Conservation (phyloP, 1,140 invertebrate genomes). For the Drosophila ohnishii region DNA sequence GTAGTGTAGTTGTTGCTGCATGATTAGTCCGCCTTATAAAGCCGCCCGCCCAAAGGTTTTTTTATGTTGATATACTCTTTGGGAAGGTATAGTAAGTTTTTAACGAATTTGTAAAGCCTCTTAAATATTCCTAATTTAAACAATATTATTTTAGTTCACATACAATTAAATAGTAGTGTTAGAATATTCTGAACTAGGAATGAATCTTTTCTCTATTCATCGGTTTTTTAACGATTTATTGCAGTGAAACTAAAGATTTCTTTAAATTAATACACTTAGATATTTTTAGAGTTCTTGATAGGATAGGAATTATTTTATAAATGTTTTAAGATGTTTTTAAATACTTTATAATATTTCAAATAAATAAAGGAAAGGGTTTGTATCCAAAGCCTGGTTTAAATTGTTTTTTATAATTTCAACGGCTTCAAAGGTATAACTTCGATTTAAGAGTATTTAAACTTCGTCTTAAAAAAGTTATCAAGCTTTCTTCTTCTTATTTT, state of each 20-base stretch:
- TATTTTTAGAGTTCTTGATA: too few relatives aligned
- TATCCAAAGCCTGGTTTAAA: background rate
- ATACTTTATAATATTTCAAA: too few relatives aligned
- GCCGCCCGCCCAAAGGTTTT: constrained; percentile 30
- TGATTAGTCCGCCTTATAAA: constrained; percentile 63
- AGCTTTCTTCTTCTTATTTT: constrained; percentile 9
- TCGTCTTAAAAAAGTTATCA: background rate
- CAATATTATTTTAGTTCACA: background rate
- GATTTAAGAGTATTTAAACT: background rate
- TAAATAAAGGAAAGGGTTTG: background rate
- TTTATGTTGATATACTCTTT: background rate
- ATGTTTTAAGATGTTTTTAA: too few relatives aligned
- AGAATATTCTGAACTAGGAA: background rate
- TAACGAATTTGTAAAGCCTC: background rate
- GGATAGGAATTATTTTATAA: too few relatives aligned
- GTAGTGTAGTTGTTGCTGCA: constrained; percentile 33
- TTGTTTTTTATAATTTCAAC: background rate
- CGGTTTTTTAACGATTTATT: too few relatives aligned
- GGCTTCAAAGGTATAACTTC: background rate
- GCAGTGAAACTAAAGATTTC: background rate
- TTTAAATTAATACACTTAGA: background rate
- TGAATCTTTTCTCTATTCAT: too few relatives aligned
- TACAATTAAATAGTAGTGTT: background rate
- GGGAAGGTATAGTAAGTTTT: background rate
- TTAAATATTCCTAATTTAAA: background rate